Conservation (phyloP, 1,140 invertebrate species). For the Telenomus remus region DNA sequence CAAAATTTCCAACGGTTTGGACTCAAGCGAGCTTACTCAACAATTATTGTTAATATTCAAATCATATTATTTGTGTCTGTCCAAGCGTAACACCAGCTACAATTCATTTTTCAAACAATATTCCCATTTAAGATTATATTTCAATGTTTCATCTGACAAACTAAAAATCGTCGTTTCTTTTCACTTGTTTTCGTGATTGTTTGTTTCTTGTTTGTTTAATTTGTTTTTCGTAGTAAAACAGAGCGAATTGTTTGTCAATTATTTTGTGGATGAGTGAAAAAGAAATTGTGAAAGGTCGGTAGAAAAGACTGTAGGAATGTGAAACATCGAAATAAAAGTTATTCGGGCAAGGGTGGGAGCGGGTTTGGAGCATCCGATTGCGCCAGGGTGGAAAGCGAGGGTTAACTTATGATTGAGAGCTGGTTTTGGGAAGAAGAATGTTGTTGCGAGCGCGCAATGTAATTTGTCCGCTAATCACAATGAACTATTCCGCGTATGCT, state of each 20-base stretch:
- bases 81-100: slow-evolving; percentile 37
- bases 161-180: no score
- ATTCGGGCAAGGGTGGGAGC: neutral
- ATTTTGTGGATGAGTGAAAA: neutral
- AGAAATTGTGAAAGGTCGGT: neutral
- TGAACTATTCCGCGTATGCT: slow-evolving; percentile 43
- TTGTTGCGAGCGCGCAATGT: slow-evolving; percentile 38
- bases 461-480: slow-evolving; percentile 53
- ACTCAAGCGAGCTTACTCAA: slow-evolving; percentile 45
- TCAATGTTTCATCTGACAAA: no score
- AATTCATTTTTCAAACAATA: slow-evolving; percentile 15
- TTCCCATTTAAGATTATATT: neutral
- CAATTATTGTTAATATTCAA: slow-evolving; percentile 58
- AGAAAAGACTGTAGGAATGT: slow-evolving; percentile 3
- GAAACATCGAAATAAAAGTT: slow-evolving; percentile 18
- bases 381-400: slow-evolving; percentile 4
- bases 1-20: slow-evolving; percentile 52
- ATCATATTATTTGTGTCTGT: slow-evolving; percentile 55
- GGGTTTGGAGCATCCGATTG: slow-evolving; percentile 12
- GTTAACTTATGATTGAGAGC: slow-evolving; percentile 47
- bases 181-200: no score
- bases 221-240: no score
- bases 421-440: slow-evolving; percentile 34
- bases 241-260: slow-evolving; percentile 4
- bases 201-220: no score